Percentiles rank a stretch among this genome's conserved stretches.
These are phyloP conservation scores for Chiloscyllium plagiosum DNA, from an alignment of 2,113 vertebrate species.

Conservation along the genomic window DNA sequence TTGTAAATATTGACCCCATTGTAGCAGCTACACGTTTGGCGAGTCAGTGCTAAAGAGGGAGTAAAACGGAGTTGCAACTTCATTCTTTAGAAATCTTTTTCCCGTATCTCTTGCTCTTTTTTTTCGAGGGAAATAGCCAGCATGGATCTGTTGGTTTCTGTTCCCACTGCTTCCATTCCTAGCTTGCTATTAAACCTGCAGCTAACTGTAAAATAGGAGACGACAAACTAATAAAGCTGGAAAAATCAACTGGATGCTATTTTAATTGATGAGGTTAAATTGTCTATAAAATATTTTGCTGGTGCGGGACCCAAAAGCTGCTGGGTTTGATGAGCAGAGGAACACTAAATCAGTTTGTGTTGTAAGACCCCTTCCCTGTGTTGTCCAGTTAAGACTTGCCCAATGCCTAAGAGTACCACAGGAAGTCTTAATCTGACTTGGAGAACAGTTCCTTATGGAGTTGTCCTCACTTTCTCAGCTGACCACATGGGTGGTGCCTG, in stretches of 20 bases:
- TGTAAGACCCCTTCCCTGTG: background rate
- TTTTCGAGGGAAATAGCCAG: background rate
- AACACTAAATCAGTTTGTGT: background rate
- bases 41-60: background rate
- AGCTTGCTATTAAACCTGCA: background rate
- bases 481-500: background rate
- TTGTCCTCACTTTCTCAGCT: background rate
- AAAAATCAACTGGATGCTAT: background rate
- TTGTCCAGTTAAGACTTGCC: background rate
- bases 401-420: no score
- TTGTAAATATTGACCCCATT: slow-evolving; percentile 22
- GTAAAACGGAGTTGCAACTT: background rate
- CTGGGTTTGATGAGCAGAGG: background rate
- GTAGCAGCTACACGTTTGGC: background rate
- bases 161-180: background rate
- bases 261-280: background rate
- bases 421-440: no score
- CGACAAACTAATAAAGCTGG: background rate
- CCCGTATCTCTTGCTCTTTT: background rate
- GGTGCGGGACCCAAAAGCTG: no score
- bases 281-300: background rate
- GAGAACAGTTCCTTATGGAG: background rate
- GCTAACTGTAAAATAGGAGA: background rate
- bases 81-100: background rate
- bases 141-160: background rate